A percentile compares a stretch with the other conserved stretches of the same genome.
These are phyloP conservation scores for Nemopilema nomurai DNA, from an alignment of 30 jellyfish, hydroid and myxozoan genomes.

Conservation along the genomic window DNA sequence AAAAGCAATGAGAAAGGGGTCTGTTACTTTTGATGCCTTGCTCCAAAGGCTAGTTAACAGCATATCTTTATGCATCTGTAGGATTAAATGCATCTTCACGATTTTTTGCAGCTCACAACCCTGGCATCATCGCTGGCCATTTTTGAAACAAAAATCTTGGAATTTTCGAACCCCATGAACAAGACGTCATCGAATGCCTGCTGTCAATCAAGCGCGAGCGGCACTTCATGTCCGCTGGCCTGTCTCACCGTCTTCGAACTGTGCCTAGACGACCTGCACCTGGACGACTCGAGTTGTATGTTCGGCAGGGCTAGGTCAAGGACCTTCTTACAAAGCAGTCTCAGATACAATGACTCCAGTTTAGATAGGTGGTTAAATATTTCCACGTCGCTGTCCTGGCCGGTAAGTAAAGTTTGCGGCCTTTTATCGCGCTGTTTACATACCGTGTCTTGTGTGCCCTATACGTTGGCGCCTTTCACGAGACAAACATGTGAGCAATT, in stretches of 20 bases:
- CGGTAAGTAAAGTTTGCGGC: conserved; percentile 43
- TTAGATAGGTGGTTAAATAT: conserved; percentile 21
- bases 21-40: too few species aligned
- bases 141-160: conserved; percentile 18
- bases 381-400: conserved; percentile 37
- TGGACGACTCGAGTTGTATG: conserved; percentile 23
- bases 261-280: conserved; percentile 40
- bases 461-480: not conserved
- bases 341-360: conserved; percentile 3
- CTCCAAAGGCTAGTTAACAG: too few species aligned
- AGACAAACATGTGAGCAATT: too few species aligned
- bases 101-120: not conserved
- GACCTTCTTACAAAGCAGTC: conserved; percentile 4
- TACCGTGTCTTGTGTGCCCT: not conserved
- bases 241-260: conserved; percentile 28
- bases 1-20: too few species aligned
- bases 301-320: conserved; percentile 28
- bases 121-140: conserved; percentile 19
- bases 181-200: conserved; percentile 16
- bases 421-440: not conserved
- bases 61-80: too few species aligned
- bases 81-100: too few species aligned
- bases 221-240: not conserved
- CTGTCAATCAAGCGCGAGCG: conserved; percentile 3
- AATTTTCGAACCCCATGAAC: conserved; percentile 38